Evolutionary conservation across 1,140 invertebrate species (phyloP), one percentile per base, ranked within the genome.

Genomic region (Camponotus floridanus): DNA sequence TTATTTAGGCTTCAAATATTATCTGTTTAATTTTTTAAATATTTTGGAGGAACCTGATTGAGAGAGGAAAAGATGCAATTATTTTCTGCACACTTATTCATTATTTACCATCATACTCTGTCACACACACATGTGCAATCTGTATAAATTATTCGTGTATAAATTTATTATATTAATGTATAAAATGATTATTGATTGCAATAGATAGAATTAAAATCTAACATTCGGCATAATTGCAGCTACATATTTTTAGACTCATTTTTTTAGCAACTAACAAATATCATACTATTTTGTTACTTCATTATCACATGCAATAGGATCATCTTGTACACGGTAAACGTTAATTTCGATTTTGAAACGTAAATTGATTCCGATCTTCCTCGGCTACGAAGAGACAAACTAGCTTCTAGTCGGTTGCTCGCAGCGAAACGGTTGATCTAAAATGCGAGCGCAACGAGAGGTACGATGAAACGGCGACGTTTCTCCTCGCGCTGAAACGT

Each of bases 401-500:
- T 81, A 36, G 55, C 68, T 33, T 71, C 48, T 21, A 31, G 33
- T 33, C 51, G 4, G 21, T 76, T 31, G 9, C 15, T 65, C 7
- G 36, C 21, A 55, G 61, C 61, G 51, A 67, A 33, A 26, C 81
- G 73, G 65, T 74, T 88, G 74, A 90, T 90, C 86, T 87, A 90
- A 90, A 91, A 91, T 89, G 73, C 86, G 26, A 15, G 59, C 26
- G 36, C 33, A 74, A 86, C 85, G 59, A 61, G 73, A 31, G 57
- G 45, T 57, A 86, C 76, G 87, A 86, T 88, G 85, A 86, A 85
- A 48, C 86, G 55, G 26, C 31, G 78, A 84, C 87, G 55, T 83
- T 91, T 51, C 48, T 51, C 71, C 87, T 90, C 61, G 73, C 67
- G n/a, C 45, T 57, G 87, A 85, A 81, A 90, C 86, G 76, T 84